Base-by-base conservation (phyloP, 2,113 vertebrate species). In the Hippocampus mohnikei region DNA sequence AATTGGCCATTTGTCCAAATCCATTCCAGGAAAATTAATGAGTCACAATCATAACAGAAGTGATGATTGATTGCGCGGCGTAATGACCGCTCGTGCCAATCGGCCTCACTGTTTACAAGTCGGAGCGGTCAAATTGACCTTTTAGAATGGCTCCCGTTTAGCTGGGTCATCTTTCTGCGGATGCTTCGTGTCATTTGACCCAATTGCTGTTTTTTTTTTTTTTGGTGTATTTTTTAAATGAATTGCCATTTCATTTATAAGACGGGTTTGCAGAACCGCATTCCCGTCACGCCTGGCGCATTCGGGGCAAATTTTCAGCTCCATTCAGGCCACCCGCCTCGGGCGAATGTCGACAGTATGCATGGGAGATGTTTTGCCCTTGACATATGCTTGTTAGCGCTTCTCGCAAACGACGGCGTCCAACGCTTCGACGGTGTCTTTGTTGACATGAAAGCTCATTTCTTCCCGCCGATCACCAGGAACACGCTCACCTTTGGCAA, bases 111-210 rank as follows among this genome's bases (percentile, higher is more conserved):
- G 33, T 67, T 66, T 75, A 76, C 29, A 64, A 58, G 27, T 41
- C 16, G 21, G n/a, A 62, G 60, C 33, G 3, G 11, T 44, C 2
- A 23, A 42, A n/a, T 25, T n/a, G 18, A 64, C n/a, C 62, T 42
- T 64, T 64, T 44, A 6, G 1, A 70, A 77, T 73, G 77, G 73
- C 80, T 77, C 71, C 70, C 80, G 76, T 73, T 73, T 77, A 81
- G 83, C 71, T 44, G 40, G 5, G 20, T 33, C 9, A 67, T 33
- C 27, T 67, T 10, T 6, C 46, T 42, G 25, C n/a, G 25, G 61
- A 2, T 23, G 42, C 20, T 40, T 20, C 65, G 11, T 62, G 33
- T 29, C 16, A 29, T 66, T 27, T 4, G 25, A 29, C 40, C 16
- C 15, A 5, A 71, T 50, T 11, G 11, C 53, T 12, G 15, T n/a